Base-by-base conservation (phyloP, 1,140 invertebrate species). In the Lasaia peninsularis region DNA sequence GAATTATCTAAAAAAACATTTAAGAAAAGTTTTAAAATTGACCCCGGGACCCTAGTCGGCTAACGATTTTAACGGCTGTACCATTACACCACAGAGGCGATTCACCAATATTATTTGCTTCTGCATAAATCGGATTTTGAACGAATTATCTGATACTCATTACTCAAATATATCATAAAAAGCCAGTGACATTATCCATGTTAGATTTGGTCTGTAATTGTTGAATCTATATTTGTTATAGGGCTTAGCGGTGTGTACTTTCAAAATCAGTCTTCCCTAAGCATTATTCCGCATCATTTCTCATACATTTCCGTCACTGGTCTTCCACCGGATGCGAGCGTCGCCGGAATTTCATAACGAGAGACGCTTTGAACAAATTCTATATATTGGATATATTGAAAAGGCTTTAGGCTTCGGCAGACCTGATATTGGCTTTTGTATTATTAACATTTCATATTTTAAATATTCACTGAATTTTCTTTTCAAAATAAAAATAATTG, bases 261-360 rank as follows among this genome's bases (percentile, higher is more conserved):
- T 40, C 54, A 49, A 69, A 62, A 52, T 59, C 60, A 57, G 52
- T 48, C 24, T 53, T 37, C 58, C 55, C 56, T 60, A 32, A 20
- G 28, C 52, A 50, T 67, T 60, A 66, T 71, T 69, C 67, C 59
- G 58, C 65, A 69, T 68, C 65, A 75, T 79, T 74, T 75, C 72
- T 73, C 71, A 60, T 37, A 73, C 61, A 71, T 80, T 77, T 80
- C 69, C 65, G 58, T 18, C 55, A 70, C 75, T 63, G 71, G 71
- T 75, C 74, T 66, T 71, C 67, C 72, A 65, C 73, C 82, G 77
- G 82, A 86, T 73, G 60, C 66, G 64, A 68, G 52, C 61, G 59
- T 44, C 66, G 55, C 71, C 73, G 80, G 78, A 82, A 75, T 66
- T 60, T 72, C 62, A 65, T 86, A 80, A 86, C 78, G 77, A 83